Evolutionary conservation across 1,140 invertebrate species (phyloP), one percentile per base, ranked within the genome.

Genomic region (Neodiprion pinetum): DNA sequence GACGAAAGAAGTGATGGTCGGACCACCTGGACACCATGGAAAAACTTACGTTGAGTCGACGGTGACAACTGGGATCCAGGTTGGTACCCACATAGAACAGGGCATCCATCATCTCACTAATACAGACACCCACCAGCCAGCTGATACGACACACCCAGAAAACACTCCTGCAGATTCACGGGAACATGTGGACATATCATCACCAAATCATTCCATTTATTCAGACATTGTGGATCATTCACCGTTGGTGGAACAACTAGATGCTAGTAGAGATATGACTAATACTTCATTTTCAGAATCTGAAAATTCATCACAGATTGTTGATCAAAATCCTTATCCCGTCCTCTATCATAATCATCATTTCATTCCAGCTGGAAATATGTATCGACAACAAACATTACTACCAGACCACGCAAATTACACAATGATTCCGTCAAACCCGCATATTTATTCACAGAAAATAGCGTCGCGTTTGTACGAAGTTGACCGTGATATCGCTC

Each of bases 31-130:
- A 78, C 80, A 81, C 1, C 83, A 86, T 21, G 82, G 83, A 74
- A 89, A 90, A 76, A 89, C 90, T 47, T 94, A 84, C 75, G 87
- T 88, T 72, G 88, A 89, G 65, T 88, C 88, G 65, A 89, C 86
- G 72, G 87, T 88, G 66, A 87, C 88, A 71, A 89, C 86, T 78
- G 88, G 88, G 79, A 88, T 88, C 84, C 88, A 89, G 88, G 88
- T 89, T 88, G 88, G 88, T 89, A 88, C 74, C 83, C 79, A 82
- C 74, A 79, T 88, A 85, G 85, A 87, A 74, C 86, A 83, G 81
- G 85, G 82, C 77, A 80, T 80, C 81, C 81, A 78, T 83, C 84
- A 81, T 83, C 85, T 88, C 87, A 88, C 85, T 79, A 82, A 87
- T 84, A 83, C 85, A 85, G 86, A 89, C 81, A 86, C 83, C 78